Percentiles rank a stretch among this genome's conserved stretches.
Conservation (phyloP, 2,888 invertebrate genomes). For the Odontomyia ornata region DNA sequence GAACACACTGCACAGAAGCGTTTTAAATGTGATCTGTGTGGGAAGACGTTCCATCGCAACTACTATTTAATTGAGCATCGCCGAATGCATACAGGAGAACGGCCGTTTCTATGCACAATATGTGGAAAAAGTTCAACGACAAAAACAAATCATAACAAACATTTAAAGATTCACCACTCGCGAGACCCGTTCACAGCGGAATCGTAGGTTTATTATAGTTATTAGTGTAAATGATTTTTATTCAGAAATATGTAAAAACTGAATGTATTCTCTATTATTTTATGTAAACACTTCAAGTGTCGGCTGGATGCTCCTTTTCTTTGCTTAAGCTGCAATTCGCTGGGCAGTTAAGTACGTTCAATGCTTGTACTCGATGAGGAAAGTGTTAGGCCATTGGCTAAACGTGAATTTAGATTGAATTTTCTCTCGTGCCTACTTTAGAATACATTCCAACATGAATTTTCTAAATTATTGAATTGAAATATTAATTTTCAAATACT, state of each 20-base stretch:
- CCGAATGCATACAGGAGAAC: conserved; percentile 81
- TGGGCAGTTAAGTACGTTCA: too few relatives aligned
- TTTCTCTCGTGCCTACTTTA: too few relatives aligned
- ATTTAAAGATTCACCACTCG: conserved; percentile 88
- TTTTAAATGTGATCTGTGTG: conserved; percentile 79
- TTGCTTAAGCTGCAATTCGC: too few relatives aligned
- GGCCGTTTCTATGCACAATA: conserved; percentile 84
- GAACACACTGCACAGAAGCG: conserved; percentile 85
- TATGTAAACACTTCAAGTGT: background rate
- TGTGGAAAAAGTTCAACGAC: conserved; percentile 90
- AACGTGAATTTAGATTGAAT: too few relatives aligned
- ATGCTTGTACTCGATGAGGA: too few relatives aligned
- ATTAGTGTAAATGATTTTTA: conserved; percentile 40
- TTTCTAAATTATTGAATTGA: too few relatives aligned
- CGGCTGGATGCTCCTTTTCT: background rate
- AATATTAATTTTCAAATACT: too few relatives aligned
- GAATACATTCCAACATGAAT: too few relatives aligned
- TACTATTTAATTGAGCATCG: conserved; percentile 89
- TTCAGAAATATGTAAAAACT: background rate
- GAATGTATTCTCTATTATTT: background rate
- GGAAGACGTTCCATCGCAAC: conserved; percentile 84
- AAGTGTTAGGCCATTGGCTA: too few relatives aligned
- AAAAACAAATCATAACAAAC: conserved; percentile 91
- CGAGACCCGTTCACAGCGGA: conserved; percentile 87
- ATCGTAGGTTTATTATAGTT: conserved; percentile 57